Percentiles rank a stretch among this genome's conserved stretches.
Evolutionary conservation across 2,113 vertebrate species (phyloP).

Genomic region (Jaculus jaculus): DNA sequence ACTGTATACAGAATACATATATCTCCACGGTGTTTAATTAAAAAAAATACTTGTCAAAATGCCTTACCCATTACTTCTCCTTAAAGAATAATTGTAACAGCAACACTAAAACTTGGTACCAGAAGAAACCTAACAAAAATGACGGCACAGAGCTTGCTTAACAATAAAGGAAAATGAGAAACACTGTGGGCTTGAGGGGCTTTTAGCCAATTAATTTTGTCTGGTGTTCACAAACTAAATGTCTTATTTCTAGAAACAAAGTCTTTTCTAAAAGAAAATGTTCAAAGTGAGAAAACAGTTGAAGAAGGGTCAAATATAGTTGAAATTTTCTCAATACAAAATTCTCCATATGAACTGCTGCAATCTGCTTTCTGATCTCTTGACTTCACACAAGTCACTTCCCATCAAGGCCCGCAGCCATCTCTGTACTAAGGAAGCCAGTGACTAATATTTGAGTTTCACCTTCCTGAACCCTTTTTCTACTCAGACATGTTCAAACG

Average conservation of each 20-base stretch:
- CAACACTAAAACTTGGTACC: conserved; percentile 3
- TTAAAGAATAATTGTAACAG: conserved; percentile 16
- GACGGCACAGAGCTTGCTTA: neutral
- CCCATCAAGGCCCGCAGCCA: neutral
- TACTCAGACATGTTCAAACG: neutral
- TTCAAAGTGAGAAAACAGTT: conserved; percentile 34
- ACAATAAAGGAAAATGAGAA: neutral
- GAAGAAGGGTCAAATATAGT: conserved; percentile 7
- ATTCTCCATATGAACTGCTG: neutral
- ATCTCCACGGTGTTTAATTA: neutral
- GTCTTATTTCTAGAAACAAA: conserved; percentile 37
- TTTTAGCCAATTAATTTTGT: neutral
- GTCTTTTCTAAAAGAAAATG: conserved; percentile 18
- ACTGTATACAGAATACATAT: neutral
- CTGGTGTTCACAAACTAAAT: neutral
- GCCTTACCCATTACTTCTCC: neutral
- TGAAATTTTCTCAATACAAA: conserved; percentile 31
- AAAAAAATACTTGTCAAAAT: neutral
- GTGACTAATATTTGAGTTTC: conserved; percentile 38
- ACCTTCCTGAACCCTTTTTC: conserved; percentile 30
- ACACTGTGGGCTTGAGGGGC: neutral
- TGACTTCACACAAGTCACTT: conserved; percentile 2
- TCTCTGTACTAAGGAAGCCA: neutral
- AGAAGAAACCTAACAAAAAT: conserved; percentile 28
- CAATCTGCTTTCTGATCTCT: conserved; percentile 45